phyloP scores from a whole-genome alignment of 2,888 invertebrate species.

The Hololepta plana region DNA sequence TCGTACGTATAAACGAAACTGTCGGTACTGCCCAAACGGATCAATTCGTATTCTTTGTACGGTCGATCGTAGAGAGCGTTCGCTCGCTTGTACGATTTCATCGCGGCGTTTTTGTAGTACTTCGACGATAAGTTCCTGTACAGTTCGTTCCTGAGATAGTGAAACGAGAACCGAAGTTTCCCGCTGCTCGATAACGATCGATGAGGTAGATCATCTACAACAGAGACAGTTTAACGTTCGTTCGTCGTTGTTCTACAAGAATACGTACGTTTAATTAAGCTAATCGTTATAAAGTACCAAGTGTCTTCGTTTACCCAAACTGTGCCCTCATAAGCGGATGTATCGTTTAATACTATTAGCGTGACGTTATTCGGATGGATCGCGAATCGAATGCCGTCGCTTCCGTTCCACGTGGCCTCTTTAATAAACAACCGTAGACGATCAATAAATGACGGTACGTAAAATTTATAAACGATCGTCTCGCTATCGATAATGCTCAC shows the following conservation, averaged over 20 bases:
- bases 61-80: slow-evolving; percentile 12
- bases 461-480: slow-evolving; percentile 20
- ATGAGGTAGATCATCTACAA: too few species aligned
- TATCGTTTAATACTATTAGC: slow-evolving; percentile 21
- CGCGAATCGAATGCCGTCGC: too few species aligned
- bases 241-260: too few species aligned
- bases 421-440: slow-evolving; percentile 16
- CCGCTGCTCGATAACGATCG: too few species aligned
- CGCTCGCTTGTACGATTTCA: slow-evolving; percentile 10
- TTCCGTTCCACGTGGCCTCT: too few species aligned
- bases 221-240: too few species aligned
- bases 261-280: too few species aligned
- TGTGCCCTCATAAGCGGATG: slow-evolving; percentile 14
- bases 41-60: slow-evolving; percentile 21
- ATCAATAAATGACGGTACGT: slow-evolving; percentile 16
- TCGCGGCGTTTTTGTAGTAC: slow-evolving; percentile 7
- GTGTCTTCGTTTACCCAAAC: slow-evolving; percentile 37
- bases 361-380: too few species aligned
- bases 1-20: slow-evolving; percentile 65
- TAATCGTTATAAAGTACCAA: too few species aligned
- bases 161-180: too few species aligned
- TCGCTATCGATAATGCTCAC: too few species aligned
- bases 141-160: slow-evolving; percentile 1
- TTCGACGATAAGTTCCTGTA: too few species aligned
- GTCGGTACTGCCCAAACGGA: slow-evolving; percentile 46